Percentiles rank a stretch among this genome's conserved stretches.
Conservation (phyloP, 1,140 invertebrate genomes). For the Bombus ignitus region DNA sequence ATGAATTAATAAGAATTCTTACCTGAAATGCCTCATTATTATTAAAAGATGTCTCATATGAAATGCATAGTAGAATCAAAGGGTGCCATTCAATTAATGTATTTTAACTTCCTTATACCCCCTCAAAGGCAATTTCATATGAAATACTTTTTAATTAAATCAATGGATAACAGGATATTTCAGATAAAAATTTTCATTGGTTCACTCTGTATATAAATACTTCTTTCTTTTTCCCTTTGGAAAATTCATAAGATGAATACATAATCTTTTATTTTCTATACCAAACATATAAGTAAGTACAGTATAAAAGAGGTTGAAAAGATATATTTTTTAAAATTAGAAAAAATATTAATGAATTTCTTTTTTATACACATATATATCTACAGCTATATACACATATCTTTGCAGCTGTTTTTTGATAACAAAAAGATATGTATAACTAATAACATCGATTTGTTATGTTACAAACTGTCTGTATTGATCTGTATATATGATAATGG, state of each 20-base stretch:
- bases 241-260: slow-evolving; percentile 17
- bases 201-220: neutral
- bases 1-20: neutral
- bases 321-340: slow-evolving; percentile 27
- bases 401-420: slow-evolving; percentile 37
- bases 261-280: slow-evolving; percentile 27
- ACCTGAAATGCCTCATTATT: neutral
- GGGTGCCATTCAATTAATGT: too few relatives aligned
- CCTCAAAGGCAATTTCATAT: neutral
- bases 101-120: too few relatives aligned
- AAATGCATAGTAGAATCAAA: too few relatives aligned
- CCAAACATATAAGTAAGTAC: slow-evolving; percentile 18
- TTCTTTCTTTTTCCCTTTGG: neutral
- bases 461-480: slow-evolving; percentile 41
- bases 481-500: slow-evolving; percentile 56
- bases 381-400: neutral
- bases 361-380: neutral
- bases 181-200: neutral
- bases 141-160: neutral
- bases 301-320: slow-evolving; percentile 26
- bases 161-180: neutral
- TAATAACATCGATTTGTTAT: slow-evolving; percentile 57
- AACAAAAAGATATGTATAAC: slow-evolving; percentile 34
- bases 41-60: too few relatives aligned
- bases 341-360: slow-evolving; percentile 14